Evolutionary conservation across 2,113 vertebrate species (phyloP).

Genomic region (Caranx melampygus): DNA sequence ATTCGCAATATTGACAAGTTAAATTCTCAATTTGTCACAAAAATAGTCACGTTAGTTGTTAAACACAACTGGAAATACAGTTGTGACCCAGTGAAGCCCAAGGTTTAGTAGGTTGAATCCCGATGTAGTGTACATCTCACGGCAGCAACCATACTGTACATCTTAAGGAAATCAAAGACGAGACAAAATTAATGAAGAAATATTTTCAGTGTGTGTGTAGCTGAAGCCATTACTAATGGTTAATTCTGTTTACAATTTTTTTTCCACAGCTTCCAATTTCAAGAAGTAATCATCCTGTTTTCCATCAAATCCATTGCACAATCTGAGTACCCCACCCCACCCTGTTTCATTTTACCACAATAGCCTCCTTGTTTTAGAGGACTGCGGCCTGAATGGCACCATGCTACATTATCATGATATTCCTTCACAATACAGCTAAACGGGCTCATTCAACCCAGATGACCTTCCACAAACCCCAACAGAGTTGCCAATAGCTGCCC

Average conservation of each 20-base stretch:
- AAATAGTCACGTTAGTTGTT: not conserved
- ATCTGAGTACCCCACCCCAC: conserved; percentile 68
- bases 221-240: conserved; percentile 40
- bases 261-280: conserved; percentile 40
- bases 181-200: conserved; percentile 44
- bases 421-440: conserved; percentile 75
- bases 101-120: not conserved
- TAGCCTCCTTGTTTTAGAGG: conserved; percentile 79
- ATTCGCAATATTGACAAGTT: not conserved
- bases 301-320: conserved; percentile 71
- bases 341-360: conserved; percentile 76
- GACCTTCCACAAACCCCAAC: conserved; percentile 79
- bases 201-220: conserved; percentile 32
- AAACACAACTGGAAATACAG: not conserved
- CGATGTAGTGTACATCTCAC: not conserved
- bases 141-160: not conserved
- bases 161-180: not conserved
- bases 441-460: conserved; percentile 77
- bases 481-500: conserved; percentile 71
- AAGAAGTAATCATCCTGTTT: conserved; percentile 71
- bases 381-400: conserved; percentile 76
- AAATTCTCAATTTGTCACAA: not conserved
- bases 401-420: conserved; percentile 82
- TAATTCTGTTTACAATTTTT: conserved; percentile 33
- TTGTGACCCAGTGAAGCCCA: not conserved